Percentiles rank a stretch among this genome's conserved stretches.
phyloP scores from a whole-genome alignment of 2,797 vertebrate species.

The Anomalospiza imberbis region DNA sequence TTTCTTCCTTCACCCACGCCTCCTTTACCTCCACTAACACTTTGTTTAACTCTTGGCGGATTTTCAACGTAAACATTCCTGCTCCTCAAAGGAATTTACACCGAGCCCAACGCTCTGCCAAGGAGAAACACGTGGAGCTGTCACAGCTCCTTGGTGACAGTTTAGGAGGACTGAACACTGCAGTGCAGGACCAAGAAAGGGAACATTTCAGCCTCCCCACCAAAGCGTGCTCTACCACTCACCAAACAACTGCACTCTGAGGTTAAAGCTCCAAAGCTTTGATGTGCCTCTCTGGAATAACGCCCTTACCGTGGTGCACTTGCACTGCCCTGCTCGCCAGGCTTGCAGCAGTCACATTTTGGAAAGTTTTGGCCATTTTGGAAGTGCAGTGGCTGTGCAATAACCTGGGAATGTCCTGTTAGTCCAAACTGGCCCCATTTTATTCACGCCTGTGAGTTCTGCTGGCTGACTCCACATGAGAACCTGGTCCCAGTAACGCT shows the following conservation, averaged over 20 bases:
- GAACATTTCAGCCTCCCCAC: neutral
- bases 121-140: neutral
- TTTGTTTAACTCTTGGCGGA: neutral
- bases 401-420: neutral
- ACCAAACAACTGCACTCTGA: neutral
- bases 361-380: neutral
- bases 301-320: fast-evolving
- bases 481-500: neutral
- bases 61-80: slow-evolving; percentile 11
- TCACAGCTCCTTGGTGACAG: neutral
- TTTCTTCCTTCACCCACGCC: neutral
- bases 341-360: neutral
- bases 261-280: neutral
- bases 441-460: neutral
- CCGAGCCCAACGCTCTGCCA: neutral
- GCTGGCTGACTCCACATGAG: fast-evolving
- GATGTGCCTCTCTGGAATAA: neutral
- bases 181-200: neutral
- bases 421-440: neutral
- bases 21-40: neutral
- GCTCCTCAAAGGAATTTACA: neutral
- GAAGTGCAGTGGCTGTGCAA: no score
- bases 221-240: neutral
- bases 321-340: neutral
- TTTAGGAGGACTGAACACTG: neutral